These are phyloP conservation scores for Pseudochirops corinnae DNA, from an alignment of 2,797 vertebrate genomes.

Conservation along the genomic window DNA sequence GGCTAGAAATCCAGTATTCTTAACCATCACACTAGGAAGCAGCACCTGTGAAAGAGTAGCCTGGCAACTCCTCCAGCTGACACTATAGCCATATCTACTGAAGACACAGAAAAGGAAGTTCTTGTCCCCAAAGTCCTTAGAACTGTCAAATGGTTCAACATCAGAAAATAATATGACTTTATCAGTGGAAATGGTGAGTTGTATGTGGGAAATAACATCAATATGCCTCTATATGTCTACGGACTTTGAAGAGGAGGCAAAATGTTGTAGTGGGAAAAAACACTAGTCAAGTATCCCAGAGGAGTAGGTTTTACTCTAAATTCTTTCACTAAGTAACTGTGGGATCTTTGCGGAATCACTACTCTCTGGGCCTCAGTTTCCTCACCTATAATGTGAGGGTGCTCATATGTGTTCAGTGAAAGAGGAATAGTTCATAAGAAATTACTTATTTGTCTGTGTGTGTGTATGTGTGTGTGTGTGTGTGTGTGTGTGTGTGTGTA, in stretches of 20 bases:
- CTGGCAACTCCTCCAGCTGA: not conserved
- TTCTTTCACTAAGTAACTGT: not conserved
- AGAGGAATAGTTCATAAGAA: not conserved
- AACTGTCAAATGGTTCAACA: not conserved
- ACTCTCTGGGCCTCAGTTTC: not conserved
- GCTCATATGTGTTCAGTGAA: not conserved
- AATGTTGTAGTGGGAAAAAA: not conserved
- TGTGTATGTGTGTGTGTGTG: too few relatives aligned
- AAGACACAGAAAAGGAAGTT: too few relatives aligned
- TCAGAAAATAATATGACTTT: not conserved
- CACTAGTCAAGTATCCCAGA: not conserved
- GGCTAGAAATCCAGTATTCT: not conserved
- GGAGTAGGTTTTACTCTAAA: not conserved
- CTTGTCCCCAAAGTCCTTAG: too few relatives aligned
- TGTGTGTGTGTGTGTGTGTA: too few relatives aligned
- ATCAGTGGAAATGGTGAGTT: not conserved
- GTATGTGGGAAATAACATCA: not conserved
- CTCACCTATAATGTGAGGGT: not conserved
- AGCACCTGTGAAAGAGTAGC: not conserved
- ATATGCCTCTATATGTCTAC: too few relatives aligned
- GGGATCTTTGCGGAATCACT: not conserved
- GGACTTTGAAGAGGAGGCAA: not conserved
- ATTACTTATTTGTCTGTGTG: not conserved
- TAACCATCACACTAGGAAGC: not conserved
- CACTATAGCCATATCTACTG: not conserved